phyloP scores from a whole-genome alignment of 2,888 invertebrate species.

The Elysia crispata region DNA sequence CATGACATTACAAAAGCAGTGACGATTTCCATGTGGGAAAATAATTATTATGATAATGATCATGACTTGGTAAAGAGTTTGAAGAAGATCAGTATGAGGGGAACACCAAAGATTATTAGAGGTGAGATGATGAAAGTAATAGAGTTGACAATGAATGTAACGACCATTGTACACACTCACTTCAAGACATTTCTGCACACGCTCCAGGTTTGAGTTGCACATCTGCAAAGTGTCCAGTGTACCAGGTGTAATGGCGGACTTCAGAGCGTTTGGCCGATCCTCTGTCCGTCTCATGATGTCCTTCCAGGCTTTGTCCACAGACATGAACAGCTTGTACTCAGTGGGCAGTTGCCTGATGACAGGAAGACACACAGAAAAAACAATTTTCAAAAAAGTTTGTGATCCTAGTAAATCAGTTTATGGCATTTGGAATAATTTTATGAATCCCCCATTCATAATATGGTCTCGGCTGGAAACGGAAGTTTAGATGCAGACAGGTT shows the following conservation, averaged over 20 bases:
- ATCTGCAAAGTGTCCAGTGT: slow-evolving; percentile 75
- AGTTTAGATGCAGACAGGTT: no score
- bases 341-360: slow-evolving; percentile 73
- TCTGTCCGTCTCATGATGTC: slow-evolving; percentile 76
- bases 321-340: slow-evolving; percentile 74
- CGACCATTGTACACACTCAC: slow-evolving; percentile 56
- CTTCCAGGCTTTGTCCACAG: slow-evolving; percentile 77
- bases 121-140: no score
- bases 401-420: not conserved
- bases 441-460: no score
- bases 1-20: no score
- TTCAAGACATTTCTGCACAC: slow-evolving; percentile 77
- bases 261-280: slow-evolving; percentile 76
- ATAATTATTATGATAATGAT: no score
- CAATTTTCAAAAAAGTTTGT: not conserved
- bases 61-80: no score
- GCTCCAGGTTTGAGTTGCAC: slow-evolving; percentile 75
- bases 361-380: not conserved
- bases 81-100: no score
- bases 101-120: no score
- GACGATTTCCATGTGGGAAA: no score
- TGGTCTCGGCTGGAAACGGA: no score
- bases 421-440: no score
- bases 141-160: no score
- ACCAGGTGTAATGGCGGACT: slow-evolving; percentile 75